These are phyloP conservation scores for Albula goreensis DNA, from an alignment of 2,113 vertebrate species.

Conservation along the genomic window DNA sequence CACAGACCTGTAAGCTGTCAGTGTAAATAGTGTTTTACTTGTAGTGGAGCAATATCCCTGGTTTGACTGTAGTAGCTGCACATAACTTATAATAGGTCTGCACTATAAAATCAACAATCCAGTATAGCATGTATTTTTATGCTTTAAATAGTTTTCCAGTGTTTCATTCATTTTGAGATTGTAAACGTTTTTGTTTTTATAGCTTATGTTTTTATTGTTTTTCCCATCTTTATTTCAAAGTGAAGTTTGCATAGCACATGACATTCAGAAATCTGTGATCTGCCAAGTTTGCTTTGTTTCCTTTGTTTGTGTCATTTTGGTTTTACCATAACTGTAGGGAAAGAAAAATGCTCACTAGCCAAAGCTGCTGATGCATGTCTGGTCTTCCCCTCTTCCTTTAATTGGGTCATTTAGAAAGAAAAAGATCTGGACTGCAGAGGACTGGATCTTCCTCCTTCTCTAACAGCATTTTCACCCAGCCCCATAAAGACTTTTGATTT, in stretches of 20 bases:
- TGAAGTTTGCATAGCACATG: background rate
- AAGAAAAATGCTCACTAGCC: background rate
- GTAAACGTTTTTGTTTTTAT: background rate
- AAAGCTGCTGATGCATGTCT: background rate
- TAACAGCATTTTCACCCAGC: too few relatives aligned
- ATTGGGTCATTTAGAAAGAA: background rate
- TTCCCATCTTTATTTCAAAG: background rate
- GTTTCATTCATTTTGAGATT: background rate
- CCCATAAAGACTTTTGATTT: too few relatives aligned
- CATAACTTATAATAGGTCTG: background rate
- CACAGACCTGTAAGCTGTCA: conserved; percentile 58
- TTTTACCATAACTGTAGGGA: background rate
- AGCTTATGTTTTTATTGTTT: background rate
- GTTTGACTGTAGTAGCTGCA: background rate
- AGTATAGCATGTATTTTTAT: background rate
- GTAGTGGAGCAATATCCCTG: conserved; percentile 8
- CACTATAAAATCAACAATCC: background rate
- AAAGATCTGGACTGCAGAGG: background rate
- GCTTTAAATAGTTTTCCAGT: background rate
- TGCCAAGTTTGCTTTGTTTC: background rate
- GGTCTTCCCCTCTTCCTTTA: background rate
- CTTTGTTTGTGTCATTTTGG: background rate
- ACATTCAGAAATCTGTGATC: background rate
- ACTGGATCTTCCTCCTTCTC: background rate
- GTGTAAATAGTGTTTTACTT: conserved; percentile 73